A percentile compares a stretch with the other conserved stretches of the same genome.
phyloP scores from a whole-genome alignment of 1,140 invertebrate species.

The Saxidomus purpurata region DNA sequence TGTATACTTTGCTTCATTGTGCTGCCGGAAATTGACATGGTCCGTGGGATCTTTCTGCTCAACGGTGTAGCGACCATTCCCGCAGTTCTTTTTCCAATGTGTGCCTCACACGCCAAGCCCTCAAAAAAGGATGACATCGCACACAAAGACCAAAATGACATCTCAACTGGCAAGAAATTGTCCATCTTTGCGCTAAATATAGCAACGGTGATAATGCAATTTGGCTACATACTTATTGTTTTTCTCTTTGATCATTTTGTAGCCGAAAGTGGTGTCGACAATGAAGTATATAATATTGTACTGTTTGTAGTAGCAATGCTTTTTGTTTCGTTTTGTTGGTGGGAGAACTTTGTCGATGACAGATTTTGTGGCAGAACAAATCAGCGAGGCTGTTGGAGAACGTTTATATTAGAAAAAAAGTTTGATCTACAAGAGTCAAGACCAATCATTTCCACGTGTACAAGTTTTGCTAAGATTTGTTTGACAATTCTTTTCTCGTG shows the following conservation, averaged over 20 bases:
- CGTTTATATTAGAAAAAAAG: conserved; percentile 28
- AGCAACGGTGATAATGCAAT: not conserved
- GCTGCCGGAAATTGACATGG: conserved; percentile 43
- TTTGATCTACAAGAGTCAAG: conserved; percentile 59
- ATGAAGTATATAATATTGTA: not conserved
- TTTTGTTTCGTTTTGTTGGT: conserved; percentile 54
- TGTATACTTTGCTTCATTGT: conserved; percentile 34
- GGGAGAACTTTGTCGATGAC: conserved; percentile 65
- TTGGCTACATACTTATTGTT: conserved; percentile 38
- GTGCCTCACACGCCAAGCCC: conserved; percentile 9
- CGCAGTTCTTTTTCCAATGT: conserved; percentile 19
- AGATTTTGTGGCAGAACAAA: conserved; percentile 29
- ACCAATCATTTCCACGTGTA: conserved; percentile 34
- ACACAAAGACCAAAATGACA: not conserved
- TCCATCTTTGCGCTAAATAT: not conserved
- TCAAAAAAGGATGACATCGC: no score
- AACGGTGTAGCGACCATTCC: conserved; percentile 45
- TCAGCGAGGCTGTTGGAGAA: not conserved
- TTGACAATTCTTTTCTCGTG: conserved; percentile 20
- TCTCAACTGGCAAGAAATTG: not conserved
- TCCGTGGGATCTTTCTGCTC: conserved; percentile 31
- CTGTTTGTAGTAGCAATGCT: conserved; percentile 15
- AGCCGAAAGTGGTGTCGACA: not conserved
- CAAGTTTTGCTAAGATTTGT: conserved; percentile 47
- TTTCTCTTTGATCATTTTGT: conserved; percentile 36